A percentile compares a stretch with the other conserved stretches of the same genome.
Conservation (phyloP, 1,140 invertebrate species). For the Asbolus verrucosus region DNA sequence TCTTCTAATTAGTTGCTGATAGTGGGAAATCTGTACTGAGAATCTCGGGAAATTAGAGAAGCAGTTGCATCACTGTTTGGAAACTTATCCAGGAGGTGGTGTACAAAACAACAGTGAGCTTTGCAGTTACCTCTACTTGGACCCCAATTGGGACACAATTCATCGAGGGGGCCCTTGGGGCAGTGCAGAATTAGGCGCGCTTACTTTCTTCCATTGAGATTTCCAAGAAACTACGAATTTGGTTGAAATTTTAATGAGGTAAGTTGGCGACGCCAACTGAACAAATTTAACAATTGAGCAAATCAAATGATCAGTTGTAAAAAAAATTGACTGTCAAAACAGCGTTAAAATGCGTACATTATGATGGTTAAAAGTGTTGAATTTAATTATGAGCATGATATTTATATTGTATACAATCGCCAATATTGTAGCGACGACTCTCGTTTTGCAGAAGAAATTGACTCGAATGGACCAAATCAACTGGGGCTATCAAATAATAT, state of each 20-base stretch:
- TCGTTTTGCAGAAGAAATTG: not conserved
- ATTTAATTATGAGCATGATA: not conserved
- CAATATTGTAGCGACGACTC: constrained; percentile 1
- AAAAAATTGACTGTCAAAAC: no score
- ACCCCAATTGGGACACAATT: constrained; percentile 83
- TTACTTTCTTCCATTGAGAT: constrained; percentile 79
- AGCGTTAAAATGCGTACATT: no score
- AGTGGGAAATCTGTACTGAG: constrained; percentile 77
- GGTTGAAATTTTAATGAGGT: constrained; percentile 83
- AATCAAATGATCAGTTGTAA: no score
- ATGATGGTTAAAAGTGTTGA: constrained; percentile 20
- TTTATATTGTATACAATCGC: constrained; percentile 6
- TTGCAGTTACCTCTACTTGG: constrained; percentile 82
- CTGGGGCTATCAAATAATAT: constrained; percentile 35
- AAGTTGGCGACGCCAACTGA: no score
- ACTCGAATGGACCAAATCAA: constrained; percentile 31
- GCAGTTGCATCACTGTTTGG: constrained; percentile 76
- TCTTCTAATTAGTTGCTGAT: constrained; percentile 61
- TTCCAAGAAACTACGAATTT: constrained; percentile 70
- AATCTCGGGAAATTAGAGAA: constrained; percentile 76
- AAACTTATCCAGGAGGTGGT: constrained; percentile 71
- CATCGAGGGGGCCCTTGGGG: constrained; percentile 83
- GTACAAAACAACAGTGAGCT: constrained; percentile 66
- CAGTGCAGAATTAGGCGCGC: constrained; percentile 76
- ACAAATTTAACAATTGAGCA: no score